These are phyloP conservation scores for Macquaria australasica DNA, from an alignment of 2,113 vertebrate genomes.

Conservation along the genomic window DNA sequence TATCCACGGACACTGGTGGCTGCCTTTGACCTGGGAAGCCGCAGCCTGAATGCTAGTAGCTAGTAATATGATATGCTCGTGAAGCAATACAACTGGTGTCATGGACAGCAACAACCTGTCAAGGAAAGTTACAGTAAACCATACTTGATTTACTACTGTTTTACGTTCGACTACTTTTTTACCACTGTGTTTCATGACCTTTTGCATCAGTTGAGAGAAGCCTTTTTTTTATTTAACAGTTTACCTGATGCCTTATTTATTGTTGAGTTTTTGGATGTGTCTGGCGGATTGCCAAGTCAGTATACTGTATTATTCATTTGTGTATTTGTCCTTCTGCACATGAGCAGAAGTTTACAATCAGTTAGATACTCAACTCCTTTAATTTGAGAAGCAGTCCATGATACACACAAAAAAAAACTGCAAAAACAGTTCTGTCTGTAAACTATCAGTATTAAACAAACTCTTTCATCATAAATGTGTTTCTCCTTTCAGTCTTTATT, in stretches of 20 bases:
- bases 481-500: background rate
- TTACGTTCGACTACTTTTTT: constrained; percentile 33
- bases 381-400: constrained; percentile 25
- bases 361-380: constrained; percentile 43
- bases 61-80: constrained; percentile 51
- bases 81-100: constrained; percentile 63
- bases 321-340: constrained; percentile 53
- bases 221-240: constrained; percentile 56
- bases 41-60: constrained; percentile 46
- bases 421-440: constrained; percentile 45
- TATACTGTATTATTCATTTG: constrained; percentile 32
- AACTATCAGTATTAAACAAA: constrained; percentile 65
- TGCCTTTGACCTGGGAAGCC: constrained; percentile 49
- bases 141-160: constrained; percentile 55
- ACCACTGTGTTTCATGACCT: constrained; percentile 51
- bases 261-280: constrained; percentile 51
- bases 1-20: constrained; percentile 20
- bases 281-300: constrained; percentile 51
- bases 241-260: constrained; percentile 82
- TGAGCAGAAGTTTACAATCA: constrained; percentile 68
- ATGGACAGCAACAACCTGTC: constrained; percentile 29
- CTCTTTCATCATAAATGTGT: constrained; percentile 43
- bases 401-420: constrained; percentile 2
- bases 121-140: constrained; percentile 46
- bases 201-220: constrained; percentile 32